Conservation (phyloP, 2,113 vertebrate genomes). For the Todiramphus saurophagus region DNA sequence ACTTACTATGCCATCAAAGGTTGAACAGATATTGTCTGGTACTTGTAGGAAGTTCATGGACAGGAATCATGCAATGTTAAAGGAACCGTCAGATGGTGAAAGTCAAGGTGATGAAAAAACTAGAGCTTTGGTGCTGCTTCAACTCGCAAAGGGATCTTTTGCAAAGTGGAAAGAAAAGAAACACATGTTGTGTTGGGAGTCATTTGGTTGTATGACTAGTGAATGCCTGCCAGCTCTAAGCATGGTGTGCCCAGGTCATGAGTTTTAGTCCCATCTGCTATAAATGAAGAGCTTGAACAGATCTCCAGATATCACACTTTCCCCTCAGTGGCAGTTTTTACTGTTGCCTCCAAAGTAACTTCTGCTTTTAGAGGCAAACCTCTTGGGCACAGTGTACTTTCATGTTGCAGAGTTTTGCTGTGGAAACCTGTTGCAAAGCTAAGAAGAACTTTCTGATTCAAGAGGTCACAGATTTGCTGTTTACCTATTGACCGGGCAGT, state of each 20-base stretch:
- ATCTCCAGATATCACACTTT: background rate
- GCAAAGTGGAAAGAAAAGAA: background rate
- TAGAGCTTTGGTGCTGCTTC: background rate
- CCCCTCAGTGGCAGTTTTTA: background rate
- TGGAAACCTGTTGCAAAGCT: background rate
- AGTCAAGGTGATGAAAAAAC: background rate
- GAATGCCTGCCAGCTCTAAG: background rate
- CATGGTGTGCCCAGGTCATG: background rate
- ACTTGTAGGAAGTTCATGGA: background rate
- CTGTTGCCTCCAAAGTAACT: background rate
- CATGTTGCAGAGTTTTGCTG: background rate
- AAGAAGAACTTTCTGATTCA: background rate
- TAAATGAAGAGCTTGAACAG: background rate
- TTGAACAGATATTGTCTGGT: background rate
- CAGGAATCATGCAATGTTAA: background rate
- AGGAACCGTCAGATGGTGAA: background rate
- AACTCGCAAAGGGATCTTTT: background rate
- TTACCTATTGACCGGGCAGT: background rate
- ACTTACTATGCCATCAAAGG: background rate
- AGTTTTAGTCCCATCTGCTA: background rate
- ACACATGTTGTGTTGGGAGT: background rate
- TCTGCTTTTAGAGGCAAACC: background rate
- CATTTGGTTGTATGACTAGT: background rate
- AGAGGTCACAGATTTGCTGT: rapidly evolving
- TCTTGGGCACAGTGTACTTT: background rate